Evolutionary conservation across 2,888 invertebrate species (phyloP), one percentile per base, ranked within the genome.

Genomic region (Eristalis intricaria): DNA sequence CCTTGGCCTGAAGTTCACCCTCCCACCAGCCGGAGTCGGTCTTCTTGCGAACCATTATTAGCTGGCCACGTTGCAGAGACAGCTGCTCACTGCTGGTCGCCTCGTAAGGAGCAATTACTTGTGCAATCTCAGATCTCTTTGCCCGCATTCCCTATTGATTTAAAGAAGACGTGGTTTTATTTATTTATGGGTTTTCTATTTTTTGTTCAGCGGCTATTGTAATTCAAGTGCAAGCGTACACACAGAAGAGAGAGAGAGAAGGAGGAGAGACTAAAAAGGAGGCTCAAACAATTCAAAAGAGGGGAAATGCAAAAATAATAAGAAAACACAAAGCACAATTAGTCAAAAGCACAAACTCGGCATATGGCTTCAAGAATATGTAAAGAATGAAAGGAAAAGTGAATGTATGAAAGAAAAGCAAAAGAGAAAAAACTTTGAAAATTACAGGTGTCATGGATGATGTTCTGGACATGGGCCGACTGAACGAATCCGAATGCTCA

Each of bases 1-100:
- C 98, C 91, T 96, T 96, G 2, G 96, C 98, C 94, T 99, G 99
- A 61, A 99, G 93, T 93, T 99, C 99, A 1, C 99, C 99, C 94
- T 99, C 99, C 99, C 99, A 99, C 99, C 99, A 99, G 23, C 99
- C 99, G 66, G 97, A 97, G 90, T 97, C 97, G 0, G 98, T 98
- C 92, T 99, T 99, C 94, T 99, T 99, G 26, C 98, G 95, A n/a
- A 99, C 97, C 94, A 98, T 97, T 79, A 99, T 96, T 78, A 99
- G 94, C 91, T 99, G 99, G 0, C 99, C 99, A 82, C 97, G 96
- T 89, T 96, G 95, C 40, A 99, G 94, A 19, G 97, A 96, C 58
- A 99, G 94, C 92, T 99, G 99, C 91, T 99, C 99, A 0, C 96
- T 93, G 90, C 98, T 98, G 74, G 96, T 97, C 0, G 98, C 98